phyloP scores from a whole-genome alignment of 53 echinoderm and acorn worm species.

The Temnopleurus reevesii region DNA sequence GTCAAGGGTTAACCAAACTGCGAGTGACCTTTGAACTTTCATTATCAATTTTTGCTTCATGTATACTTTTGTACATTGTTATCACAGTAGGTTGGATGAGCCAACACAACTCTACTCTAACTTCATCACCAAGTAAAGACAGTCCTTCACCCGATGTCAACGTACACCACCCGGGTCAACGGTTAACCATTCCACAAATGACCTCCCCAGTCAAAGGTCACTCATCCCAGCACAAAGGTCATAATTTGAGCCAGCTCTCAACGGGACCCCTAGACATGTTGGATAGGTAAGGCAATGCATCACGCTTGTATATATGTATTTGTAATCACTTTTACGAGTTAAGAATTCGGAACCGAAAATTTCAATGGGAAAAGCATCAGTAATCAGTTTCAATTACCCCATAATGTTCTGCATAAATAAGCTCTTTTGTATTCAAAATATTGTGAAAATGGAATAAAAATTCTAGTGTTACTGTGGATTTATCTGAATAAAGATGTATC shows the following conservation, averaged over 20 bases:
- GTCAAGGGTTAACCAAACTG: too few relatives aligned
- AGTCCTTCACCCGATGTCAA: slow-evolving; percentile 41
- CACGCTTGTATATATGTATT: too few relatives aligned
- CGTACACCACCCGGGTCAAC: slow-evolving; percentile 37
- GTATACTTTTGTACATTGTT: background rate
- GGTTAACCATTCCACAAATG: background rate
- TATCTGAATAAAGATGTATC: too few relatives aligned
- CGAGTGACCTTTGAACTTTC: background rate
- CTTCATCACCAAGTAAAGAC: slow-evolving; percentile 45
- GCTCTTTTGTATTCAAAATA: too few relatives aligned
- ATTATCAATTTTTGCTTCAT: too few relatives aligned
- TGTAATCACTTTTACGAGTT: too few relatives aligned
- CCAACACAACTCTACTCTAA: slow-evolving; percentile 42
- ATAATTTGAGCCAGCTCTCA: background rate
- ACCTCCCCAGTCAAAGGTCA: background rate
- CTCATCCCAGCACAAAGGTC: slow-evolving; percentile 21
- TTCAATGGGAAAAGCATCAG: too few relatives aligned
- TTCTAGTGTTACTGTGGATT: too few relatives aligned
- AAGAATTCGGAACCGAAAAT: too few relatives aligned
- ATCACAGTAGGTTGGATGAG: slow-evolving; percentile 42
- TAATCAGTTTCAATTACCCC: too few relatives aligned
- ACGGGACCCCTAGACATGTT: slow-evolving; percentile 48
- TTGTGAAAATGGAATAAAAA: too few relatives aligned
- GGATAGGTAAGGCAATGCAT: slow-evolving; percentile 9
- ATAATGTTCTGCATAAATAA: too few relatives aligned